A percentile compares a stretch with the other conserved stretches of the same genome.
These are phyloP conservation scores for Setophaga coronata DNA, from an alignment of 2,113 vertebrate genomes.

Conservation along the genomic window DNA sequence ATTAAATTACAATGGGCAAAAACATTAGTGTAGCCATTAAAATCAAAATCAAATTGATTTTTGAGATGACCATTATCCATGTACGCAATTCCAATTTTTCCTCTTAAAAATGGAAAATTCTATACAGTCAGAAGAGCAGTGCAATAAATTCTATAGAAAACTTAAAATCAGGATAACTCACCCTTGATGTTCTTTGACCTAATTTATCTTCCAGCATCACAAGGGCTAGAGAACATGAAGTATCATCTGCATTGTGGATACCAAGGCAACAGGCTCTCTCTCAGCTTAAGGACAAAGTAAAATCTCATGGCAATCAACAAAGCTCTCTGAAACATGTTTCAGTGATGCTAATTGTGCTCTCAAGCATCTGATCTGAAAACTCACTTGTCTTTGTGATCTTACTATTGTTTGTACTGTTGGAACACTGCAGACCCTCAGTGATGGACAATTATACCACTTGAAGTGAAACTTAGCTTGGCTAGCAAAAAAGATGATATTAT, in stretches of 20 bases:
- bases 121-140: background rate
- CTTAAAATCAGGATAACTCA: background rate
- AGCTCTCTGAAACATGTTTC: background rate
- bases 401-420: background rate
- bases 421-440: background rate
- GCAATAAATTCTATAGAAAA: background rate
- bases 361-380: background rate
- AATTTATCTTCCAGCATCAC: background rate
- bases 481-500: background rate
- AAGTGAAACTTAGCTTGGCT: background rate
- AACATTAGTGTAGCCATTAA: constrained; percentile 13
- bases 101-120: background rate
- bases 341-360: background rate
- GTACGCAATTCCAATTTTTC: background rate
- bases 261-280: background rate
- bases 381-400: background rate
- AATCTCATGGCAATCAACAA: background rate
- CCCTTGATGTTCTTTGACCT: background rate
- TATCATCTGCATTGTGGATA: background rate
- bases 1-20: constrained; percentile 27
- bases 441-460: accelerated
- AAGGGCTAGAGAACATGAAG: background rate
- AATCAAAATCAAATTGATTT: constrained; percentile 29
- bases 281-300: background rate
- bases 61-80: background rate